Evolutionary conservation across 2,113 vertebrate genomes (phyloP), one percentile per base, ranked within the genome.

Genomic region (Pagrus major): DNA sequence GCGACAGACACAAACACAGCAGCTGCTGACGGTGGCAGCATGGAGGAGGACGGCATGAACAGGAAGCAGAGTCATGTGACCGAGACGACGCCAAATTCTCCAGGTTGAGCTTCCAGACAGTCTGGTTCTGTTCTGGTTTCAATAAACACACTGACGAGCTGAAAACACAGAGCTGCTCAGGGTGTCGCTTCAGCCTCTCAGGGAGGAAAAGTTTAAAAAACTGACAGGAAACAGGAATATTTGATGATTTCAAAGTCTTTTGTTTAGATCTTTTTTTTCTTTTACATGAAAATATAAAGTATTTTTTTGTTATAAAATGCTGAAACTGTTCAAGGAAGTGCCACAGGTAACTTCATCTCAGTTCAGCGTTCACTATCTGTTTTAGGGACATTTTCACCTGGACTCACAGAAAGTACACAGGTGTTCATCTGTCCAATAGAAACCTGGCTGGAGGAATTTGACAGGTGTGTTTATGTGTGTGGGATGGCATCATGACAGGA

Each of bases 11-110:
- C 60, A 76, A 9, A 76, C 49, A 37, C 47, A 51, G 46, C 59
- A 54, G 52, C 52, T 27, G 49, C 49, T 54, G 23, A 54, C 44
- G 51, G 65, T 0, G 9, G 44, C 54, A 54, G 55, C 47, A 52
- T 14, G 49, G 64, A 23, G 63, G 63, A n/a, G 33, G 49, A 25
- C 33, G 11, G 12, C 47, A 31, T 15, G 47, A 54, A 79, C 76
- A 78, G 56, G 47, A 46, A 51, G 58, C 58, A n/a, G 10, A 47
- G 68, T 72, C 69, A 65, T 10, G 51, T 71, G 68, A 71, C 39
- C 23, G n/a, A 6, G 47, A 52, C 27, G 37, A 18, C 2, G 47
- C 76, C 76, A 55, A 56, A 71, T 41, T 23, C 20, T 47, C 39
- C 59, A 21, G 55, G 55, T 33, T 10, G 55, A 65, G 61, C 23